A percentile compares a stretch with the other conserved stretches of the same genome.
Conservation (phyloP, 1,140 invertebrate genomes). For the Euborellia annulipes region DNA sequence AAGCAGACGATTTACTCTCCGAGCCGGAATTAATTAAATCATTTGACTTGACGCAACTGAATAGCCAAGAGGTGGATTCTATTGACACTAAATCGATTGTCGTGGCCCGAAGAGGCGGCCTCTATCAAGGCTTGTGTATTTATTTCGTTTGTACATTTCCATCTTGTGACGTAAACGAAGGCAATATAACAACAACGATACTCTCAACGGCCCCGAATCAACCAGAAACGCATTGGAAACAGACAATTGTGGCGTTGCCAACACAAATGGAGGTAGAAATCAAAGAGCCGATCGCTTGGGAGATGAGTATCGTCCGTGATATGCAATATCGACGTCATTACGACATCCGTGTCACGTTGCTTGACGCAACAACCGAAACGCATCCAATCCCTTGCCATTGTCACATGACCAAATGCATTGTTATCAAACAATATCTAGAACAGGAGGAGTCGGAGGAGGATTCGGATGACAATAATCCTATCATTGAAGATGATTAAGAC, state of each 20-base stretch:
- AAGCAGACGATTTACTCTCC: conserved; percentile 28
- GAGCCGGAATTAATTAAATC: conserved; percentile 24
- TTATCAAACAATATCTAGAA: conserved; percentile 43
- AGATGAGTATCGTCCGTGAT: conserved; percentile 39
- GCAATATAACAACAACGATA: conserved; percentile 21
- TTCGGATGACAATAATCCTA: conserved; percentile 3
- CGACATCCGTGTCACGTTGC: conserved; percentile 46
- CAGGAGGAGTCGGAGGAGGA: conserved; percentile 20
- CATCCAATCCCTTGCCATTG: conserved; percentile 65
- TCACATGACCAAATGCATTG: conserved; percentile 58
- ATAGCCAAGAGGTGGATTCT: conserved; percentile 18
- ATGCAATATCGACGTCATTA: conserved; percentile 36
- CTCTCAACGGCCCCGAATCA: conserved; percentile 59
- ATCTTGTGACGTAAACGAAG: conserved; percentile 11
- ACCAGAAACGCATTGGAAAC: conserved; percentile 90
- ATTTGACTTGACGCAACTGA: conserved; percentile 19
- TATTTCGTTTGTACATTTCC: conserved; percentile 31
- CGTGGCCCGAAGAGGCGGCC: conserved; percentile 34
- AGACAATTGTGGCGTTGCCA: conserved; percentile 57
- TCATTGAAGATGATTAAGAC: conserved; percentile 10
- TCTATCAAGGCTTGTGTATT: conserved; percentile 50
- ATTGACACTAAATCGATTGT: conserved; percentile 25
- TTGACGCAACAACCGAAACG: conserved; percentile 48
- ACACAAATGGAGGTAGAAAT: conserved; percentile 22
- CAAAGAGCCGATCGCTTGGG: conserved; percentile 48